A percentile compares a stretch with the other conserved stretches of the same genome.
Evolutionary conservation across 1,140 invertebrate species (phyloP).

Genomic region (Stratiolaelaps scimitus): DNA sequence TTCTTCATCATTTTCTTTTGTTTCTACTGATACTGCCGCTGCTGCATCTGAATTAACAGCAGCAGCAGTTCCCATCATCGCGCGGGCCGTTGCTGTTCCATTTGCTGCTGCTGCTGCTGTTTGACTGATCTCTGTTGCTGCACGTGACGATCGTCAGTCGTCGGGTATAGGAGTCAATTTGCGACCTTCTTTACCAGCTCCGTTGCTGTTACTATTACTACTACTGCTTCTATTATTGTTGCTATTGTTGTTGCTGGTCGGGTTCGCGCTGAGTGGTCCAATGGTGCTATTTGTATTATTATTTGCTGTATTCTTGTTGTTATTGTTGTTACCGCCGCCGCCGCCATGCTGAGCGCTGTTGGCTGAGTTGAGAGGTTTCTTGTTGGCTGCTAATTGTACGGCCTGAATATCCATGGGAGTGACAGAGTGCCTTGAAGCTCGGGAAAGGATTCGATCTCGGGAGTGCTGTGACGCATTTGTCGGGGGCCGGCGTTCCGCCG

Average conservation of each 20-base stretch:
- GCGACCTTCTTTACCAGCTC: background rate
- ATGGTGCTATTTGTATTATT: too few relatives aligned
- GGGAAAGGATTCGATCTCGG: background rate
- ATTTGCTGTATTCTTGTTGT: too few relatives aligned
- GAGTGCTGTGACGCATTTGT: conserved; percentile 6
- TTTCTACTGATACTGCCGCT: background rate
- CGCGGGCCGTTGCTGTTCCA: background rate
- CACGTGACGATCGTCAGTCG: background rate
- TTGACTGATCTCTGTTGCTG: background rate
- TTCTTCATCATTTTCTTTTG: background rate
- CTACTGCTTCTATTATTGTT: background rate
- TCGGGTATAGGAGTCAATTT: conserved; percentile 16
- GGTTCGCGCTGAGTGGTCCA: too few relatives aligned
- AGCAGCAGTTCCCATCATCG: background rate
- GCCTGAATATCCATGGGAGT: conserved; percentile 23
- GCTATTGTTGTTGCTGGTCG: background rate
- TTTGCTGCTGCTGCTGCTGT: background rate
- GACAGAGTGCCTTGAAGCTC: conserved; percentile 9
- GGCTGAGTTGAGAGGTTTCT: background rate
- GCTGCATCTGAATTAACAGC: too few relatives aligned
- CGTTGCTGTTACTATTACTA: background rate
- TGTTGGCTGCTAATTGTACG: conserved; percentile 5
- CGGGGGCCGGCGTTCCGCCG: conserved; percentile 3
- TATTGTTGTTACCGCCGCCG: too few relatives aligned
- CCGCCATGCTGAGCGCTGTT: too few relatives aligned